Conservation (phyloP, 1,140 invertebrate species). For the Scaptomyza pallida region DNA sequence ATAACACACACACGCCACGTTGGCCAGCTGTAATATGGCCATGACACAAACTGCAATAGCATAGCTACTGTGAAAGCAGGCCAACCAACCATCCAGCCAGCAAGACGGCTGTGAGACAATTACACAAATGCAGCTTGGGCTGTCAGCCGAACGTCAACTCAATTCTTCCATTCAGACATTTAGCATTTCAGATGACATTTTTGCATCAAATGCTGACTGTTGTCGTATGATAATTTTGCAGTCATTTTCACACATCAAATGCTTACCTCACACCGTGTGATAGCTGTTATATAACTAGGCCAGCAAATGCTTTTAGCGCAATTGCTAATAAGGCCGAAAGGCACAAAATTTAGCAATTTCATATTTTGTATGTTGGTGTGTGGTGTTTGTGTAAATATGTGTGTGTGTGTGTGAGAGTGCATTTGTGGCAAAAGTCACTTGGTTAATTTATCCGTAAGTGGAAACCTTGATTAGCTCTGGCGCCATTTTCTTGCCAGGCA, state of each 20-base stretch:
- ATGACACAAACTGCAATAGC: slow-evolving; percentile 2
- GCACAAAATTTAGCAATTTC: slow-evolving; percentile 20
- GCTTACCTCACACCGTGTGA: background rate
- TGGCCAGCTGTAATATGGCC: slow-evolving; percentile 13
- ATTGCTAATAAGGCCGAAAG: background rate
- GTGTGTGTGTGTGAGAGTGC: too few relatives aligned
- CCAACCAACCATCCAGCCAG: background rate
- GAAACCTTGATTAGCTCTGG: slow-evolving; percentile 66
- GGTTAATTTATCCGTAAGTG: slow-evolving; percentile 58
- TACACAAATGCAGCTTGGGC: slow-evolving; percentile 10
- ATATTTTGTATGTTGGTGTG: slow-evolving; percentile 12
- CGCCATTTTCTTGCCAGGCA: slow-evolving; percentile 60
- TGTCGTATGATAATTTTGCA: slow-evolving; percentile 8
- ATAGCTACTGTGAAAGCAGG: background rate
- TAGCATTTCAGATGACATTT: slow-evolving; percentile 2
- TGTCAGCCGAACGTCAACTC: background rate
- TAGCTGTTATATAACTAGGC: background rate
- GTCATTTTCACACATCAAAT: slow-evolving; percentile 10
- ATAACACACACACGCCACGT: slow-evolving; percentile 59
- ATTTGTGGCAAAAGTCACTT: slow-evolving; percentile 42
- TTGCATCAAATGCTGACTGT: background rate
- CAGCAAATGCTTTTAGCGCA: slow-evolving; percentile 6
- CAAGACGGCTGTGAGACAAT: slow-evolving; percentile 20
- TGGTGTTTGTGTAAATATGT: background rate
- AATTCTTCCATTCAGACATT: background rate